phyloP scores from a whole-genome alignment of 2,797 vertebrate genomes.

The Cottoperca gobio region DNA sequence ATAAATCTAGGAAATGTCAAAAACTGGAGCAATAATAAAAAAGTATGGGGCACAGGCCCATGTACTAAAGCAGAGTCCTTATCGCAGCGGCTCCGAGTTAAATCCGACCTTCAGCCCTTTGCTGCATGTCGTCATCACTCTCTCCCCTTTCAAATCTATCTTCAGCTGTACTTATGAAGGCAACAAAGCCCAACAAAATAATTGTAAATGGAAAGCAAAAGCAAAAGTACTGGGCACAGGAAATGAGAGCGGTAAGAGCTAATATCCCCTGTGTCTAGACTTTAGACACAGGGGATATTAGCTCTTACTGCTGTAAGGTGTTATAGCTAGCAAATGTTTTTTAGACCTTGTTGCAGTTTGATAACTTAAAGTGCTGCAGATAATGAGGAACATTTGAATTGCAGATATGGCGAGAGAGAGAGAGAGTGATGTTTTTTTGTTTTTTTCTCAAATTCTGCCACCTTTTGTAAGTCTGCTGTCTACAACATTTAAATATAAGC shows the following conservation, averaged over 20 bases:
- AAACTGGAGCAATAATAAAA: conserved; percentile 3
- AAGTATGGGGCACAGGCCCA: too few species aligned
- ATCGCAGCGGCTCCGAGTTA: too few species aligned
- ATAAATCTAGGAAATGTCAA: conserved; percentile 3
- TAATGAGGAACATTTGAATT: conserved; percentile 22
- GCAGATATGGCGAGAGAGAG: conserved; percentile 13
- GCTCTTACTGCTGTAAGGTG: conserved; percentile 29
- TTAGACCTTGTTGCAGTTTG: conserved; percentile 20
- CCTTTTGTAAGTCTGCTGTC: not conserved
- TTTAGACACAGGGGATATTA: conserved; percentile 42
- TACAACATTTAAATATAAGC: not conserved
- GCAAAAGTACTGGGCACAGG: conserved; percentile 23
- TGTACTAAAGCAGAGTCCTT: too few species aligned
- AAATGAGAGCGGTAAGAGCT: conserved; percentile 21
- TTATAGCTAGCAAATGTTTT: conserved; percentile 26
- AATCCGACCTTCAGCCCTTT: too few species aligned
- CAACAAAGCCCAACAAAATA: too few species aligned
- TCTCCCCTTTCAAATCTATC: too few species aligned
- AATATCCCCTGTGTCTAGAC: not conserved
- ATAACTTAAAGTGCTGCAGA: conserved; percentile 36
- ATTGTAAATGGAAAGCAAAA: conserved; percentile 5
- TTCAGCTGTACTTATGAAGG: too few species aligned
- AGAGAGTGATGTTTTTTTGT: too few species aligned
- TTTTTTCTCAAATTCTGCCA: not conserved
- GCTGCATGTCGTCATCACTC: too few species aligned